Evolutionary conservation across 2,888 invertebrate species (phyloP), one percentile per base, ranked within the genome.

Genomic region (Phlogophora meticulosa): DNA sequence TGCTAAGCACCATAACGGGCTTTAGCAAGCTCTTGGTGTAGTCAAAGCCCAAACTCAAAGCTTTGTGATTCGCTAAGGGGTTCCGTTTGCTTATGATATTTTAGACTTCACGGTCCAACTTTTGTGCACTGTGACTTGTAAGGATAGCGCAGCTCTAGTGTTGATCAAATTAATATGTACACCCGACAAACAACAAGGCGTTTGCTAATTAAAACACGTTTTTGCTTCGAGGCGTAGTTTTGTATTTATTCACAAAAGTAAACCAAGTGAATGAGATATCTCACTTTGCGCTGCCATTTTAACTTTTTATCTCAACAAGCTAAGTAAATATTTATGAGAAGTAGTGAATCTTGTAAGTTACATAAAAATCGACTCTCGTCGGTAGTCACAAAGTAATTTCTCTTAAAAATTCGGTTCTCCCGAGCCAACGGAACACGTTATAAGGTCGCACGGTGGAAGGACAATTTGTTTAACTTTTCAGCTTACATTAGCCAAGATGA

Each of bases 401-500:
- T 72, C 59, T 61, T 66, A 56, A 70, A 72, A 82, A 70, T 70
- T 66, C 46, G 57, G 65, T 46, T 53, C 48, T 52, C 40, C 40
- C 63, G 69, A 62, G 69, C 55, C 53, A 60, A 43, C 62, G 49
- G 62, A 78, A 71, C 64, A 68, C 52, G 62, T 34, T 68, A 59
- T 80, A 81, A 84, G 83, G 84, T 81, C 83, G 80, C 82, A 81
- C 76, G 77, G 74, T 64, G 78, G 81, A 46, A 69, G 70, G 87
- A 89, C 90, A 92, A 92, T 92, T 92, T 92, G 91, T 92, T 91
- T 90, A 92, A 93, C 90, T 93, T 93, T 92, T 90, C 90, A 91
- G 90, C 89, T 90, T 88, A 91, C 90, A 92, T 92, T 91, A 92
- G 85, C 88, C 84, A 83, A 88, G 90, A 91, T 90, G 91, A 92